Evolutionary conservation across 2,797 vertebrate species (phyloP).

Genomic region (Leuciscus waleckii): DNA sequence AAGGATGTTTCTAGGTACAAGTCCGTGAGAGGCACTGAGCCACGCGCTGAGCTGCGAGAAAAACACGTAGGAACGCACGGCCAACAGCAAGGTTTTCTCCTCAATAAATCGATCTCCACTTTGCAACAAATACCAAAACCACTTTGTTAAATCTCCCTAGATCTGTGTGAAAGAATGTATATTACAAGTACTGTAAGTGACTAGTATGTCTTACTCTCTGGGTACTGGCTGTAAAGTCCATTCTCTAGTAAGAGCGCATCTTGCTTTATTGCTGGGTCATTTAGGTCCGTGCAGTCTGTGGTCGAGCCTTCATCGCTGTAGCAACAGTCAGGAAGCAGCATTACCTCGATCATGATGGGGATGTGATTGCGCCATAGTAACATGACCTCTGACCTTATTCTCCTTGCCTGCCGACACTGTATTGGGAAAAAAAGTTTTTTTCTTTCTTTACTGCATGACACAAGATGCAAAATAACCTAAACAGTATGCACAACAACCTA

Average conservation of each 20-base stretch:
- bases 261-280: constrained; percentile 96
- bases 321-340: constrained; percentile 98
- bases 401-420: constrained; percentile 94
- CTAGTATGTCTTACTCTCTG: constrained; percentile 85
- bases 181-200: not conserved
- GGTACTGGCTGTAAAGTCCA: constrained; percentile 96
- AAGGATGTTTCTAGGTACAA: constrained; percentile 96
- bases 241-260: constrained; percentile 93
- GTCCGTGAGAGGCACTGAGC: constrained; percentile 98
- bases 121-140: constrained; percentile 64
- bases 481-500: not conserved
- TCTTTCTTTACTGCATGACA: not conserved
- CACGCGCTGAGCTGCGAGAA: constrained; percentile 99
- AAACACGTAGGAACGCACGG: constrained; percentile 97
- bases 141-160: not conserved
- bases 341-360: constrained; percentile 99
- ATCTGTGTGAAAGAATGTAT: not conserved
- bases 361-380: constrained; percentile 95
- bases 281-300: constrained; percentile 88
- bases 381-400: constrained; percentile 93
- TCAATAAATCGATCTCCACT: constrained; percentile 95
- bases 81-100: constrained; percentile 95
- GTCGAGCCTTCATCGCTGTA: constrained; percentile 94
- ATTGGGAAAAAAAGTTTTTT: not conserved
- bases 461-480: constrained; percentile 33